Conservation (phyloP, 1,140 invertebrate species). For the Thaumatotibia leucotreta region DNA sequence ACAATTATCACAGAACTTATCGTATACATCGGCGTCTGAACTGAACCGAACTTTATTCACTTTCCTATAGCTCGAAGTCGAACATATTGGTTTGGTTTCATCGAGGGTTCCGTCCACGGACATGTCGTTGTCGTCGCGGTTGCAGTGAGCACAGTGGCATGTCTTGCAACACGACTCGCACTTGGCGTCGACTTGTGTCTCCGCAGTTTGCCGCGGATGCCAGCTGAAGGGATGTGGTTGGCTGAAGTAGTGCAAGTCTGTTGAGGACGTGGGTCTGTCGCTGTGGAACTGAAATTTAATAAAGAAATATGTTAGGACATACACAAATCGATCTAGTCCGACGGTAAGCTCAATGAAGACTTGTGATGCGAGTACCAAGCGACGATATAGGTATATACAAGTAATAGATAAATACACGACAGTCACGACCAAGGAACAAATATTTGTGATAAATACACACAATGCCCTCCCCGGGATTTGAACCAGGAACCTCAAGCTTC, state of each 20-base stretch:
- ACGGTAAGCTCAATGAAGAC: too few species aligned
- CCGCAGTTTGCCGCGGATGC: slow-evolving; percentile 6
- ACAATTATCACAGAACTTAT: background rate
- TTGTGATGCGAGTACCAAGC: too few species aligned
- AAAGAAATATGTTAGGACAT: too few species aligned
- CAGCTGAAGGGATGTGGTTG: slow-evolving; percentile 31
- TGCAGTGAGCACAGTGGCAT: slow-evolving; percentile 21
- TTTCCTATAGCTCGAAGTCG: background rate
- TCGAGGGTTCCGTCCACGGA: slow-evolving; percentile 26
- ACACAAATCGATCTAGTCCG: too few species aligned
- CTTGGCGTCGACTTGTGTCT: slow-evolving; percentile 18
- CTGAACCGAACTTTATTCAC: background rate
- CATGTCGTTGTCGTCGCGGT: slow-evolving; percentile 22
- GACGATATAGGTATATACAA: too few species aligned
- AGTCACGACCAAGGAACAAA: too few species aligned
- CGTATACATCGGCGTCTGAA: background rate
- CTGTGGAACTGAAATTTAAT: slow-evolving; percentile 61
- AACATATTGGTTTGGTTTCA: background rate
- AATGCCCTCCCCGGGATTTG: too few species aligned
- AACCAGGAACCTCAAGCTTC: too few species aligned
- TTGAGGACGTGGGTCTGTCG: slow-evolving; percentile 58
- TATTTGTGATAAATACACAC: too few species aligned
- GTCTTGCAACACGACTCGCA: slow-evolving; percentile 21
- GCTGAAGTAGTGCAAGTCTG: slow-evolving; percentile 61
- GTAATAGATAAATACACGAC: too few species aligned